A percentile compares a stretch with the other conserved stretches of the same genome.
Conservation (phyloP, 2,113 vertebrate genomes). For the Fulica atra region DNA sequence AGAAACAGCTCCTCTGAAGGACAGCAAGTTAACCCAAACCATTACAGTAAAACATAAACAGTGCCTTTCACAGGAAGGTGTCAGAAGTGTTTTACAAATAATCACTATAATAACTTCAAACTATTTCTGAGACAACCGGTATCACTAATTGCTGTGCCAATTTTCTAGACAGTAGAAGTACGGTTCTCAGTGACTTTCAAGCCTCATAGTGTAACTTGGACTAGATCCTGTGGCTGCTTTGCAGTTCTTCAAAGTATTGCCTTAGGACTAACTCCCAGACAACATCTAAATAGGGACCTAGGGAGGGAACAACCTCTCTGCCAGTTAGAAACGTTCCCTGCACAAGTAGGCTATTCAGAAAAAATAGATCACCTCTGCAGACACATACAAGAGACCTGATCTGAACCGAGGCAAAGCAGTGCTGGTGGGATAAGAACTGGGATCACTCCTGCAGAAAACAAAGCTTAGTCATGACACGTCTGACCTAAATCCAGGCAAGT, state of each 20-base stretch:
- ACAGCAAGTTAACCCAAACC: not conserved
- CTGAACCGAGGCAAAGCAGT: not conserved
- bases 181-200: not conserved
- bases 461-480: not conserved
- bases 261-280: not conserved
- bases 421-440: not conserved
- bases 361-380: not conserved
- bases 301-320: not conserved
- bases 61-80: not conserved
- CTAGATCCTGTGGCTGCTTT: not conserved
- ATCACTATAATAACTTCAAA: not conserved
- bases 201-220: not conserved
- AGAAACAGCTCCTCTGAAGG: not conserved
- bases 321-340: not conserved
- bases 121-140: not conserved
- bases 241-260: not conserved
- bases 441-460: not conserved
- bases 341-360: not conserved
- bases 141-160: not conserved
- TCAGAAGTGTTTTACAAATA: not conserved
- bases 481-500: slow-evolving; percentile 2
- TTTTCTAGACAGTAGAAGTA: not conserved
- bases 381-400: not conserved
- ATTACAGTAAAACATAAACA: not conserved
- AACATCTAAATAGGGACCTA: not conserved